Percentiles rank a stretch among this genome's conserved stretches.
Conservation (phyloP, 2,888 invertebrate genomes). For the Nomada fabriciana region DNA sequence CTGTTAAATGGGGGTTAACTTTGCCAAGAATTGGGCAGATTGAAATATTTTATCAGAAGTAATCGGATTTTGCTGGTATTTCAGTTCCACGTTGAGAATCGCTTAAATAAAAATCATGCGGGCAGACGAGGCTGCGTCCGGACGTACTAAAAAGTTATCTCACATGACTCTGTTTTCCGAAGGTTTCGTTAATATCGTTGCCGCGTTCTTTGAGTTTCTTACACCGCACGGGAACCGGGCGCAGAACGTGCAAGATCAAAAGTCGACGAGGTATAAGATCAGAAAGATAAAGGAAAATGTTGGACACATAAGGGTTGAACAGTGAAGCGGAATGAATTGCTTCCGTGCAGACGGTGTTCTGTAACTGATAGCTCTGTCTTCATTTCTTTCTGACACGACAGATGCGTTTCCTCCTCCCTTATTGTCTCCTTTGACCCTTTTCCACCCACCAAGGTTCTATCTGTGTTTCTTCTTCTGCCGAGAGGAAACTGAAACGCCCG, state of each 20-base stretch:
- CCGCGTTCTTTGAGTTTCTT: constrained; percentile 42
- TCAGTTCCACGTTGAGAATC: neutral
- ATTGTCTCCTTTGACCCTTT: constrained; percentile 75
- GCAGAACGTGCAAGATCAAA: constrained; percentile 62
- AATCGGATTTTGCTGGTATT: no score
- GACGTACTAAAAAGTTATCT: constrained; percentile 31
- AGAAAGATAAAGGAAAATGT: constrained; percentile 66
- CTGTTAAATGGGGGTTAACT: no score
- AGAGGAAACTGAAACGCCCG: constrained; percentile 30
- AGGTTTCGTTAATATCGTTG: constrained; percentile 5
- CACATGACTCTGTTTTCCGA: constrained; percentile 13
- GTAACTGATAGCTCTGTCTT: constrained; percentile 80
- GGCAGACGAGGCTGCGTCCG: neutral
- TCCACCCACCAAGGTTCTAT: constrained; percentile 59
- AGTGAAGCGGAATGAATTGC: constrained; percentile 78
- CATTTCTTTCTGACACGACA: constrained; percentile 79
- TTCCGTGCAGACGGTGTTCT: constrained; percentile 78
- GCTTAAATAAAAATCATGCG: constrained; percentile 15
- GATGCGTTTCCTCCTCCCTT: constrained; percentile 71
- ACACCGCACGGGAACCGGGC: constrained; percentile 10
- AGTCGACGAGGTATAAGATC: constrained; percentile 63
- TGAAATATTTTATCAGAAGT: no score
- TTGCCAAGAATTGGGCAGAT: no score
- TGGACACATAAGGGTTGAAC: constrained; percentile 68
- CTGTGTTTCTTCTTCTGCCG: constrained; percentile 59